phyloP scores from a whole-genome alignment of 1,140 invertebrate genomes.

The Rhyzopertha dominica region DNA sequence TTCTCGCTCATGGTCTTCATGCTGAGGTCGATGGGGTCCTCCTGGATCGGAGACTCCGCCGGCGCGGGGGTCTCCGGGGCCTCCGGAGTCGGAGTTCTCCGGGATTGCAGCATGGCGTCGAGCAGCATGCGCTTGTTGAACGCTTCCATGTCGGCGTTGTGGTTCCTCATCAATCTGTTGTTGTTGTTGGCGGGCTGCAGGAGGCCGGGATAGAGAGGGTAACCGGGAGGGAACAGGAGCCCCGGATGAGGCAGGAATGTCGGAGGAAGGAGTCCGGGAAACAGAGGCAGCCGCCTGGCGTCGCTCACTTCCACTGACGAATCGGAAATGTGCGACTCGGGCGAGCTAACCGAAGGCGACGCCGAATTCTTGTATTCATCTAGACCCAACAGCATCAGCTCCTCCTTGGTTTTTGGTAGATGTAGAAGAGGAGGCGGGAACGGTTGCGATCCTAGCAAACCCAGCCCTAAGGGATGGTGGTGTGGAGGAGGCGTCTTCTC shows the following conservation, averaged over 20 bases:
- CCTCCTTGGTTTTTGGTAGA: slow-evolving; percentile 53
- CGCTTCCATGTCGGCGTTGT: slow-evolving; percentile 49
- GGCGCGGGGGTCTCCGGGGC: slow-evolving; percentile 41
- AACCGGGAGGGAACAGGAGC: slow-evolving; percentile 59
- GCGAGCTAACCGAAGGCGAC: slow-evolving; percentile 66
- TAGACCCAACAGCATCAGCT: slow-evolving; percentile 57
- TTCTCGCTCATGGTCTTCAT: slow-evolving; percentile 57
- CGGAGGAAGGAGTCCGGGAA: slow-evolving; percentile 55
- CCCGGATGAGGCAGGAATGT: slow-evolving; percentile 61
- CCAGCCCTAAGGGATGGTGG: slow-evolving; percentile 45
- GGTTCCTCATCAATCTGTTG: slow-evolving; percentile 50
- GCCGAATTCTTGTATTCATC: slow-evolving; percentile 60
- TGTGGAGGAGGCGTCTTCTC: slow-evolving; percentile 46
- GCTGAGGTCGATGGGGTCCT: slow-evolving; percentile 73
- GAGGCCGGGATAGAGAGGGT: slow-evolving; percentile 57
- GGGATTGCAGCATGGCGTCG: slow-evolving; percentile 66
- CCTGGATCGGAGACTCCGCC: slow-evolving; percentile 48
- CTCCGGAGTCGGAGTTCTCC: slow-evolving; percentile 50
- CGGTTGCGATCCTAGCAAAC: slow-evolving; percentile 40
- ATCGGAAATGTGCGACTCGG: slow-evolving; percentile 71
- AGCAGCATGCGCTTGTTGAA: slow-evolving; percentile 65
- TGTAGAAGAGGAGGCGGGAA: slow-evolving; percentile 47
- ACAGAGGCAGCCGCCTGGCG: slow-evolving; percentile 55
- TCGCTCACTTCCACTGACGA: slow-evolving; percentile 61
- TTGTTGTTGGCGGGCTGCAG: slow-evolving; percentile 55